A percentile compares a stretch with the other conserved stretches of the same genome.
Conservation (phyloP, 2,113 vertebrate genomes). For the Struthidea cinerea region DNA sequence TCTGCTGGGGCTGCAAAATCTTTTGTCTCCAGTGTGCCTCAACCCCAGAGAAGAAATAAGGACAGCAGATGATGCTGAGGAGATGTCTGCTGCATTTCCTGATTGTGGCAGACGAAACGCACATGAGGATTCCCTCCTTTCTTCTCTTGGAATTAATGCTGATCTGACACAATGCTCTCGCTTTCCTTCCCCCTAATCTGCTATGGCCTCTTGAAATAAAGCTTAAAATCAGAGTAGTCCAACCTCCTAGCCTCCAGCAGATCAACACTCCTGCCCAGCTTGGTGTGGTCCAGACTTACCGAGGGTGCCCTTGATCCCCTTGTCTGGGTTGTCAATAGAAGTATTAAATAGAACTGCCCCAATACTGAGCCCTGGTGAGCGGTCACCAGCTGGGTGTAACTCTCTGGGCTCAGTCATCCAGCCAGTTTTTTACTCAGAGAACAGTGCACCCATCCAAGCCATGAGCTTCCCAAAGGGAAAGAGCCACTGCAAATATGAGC, state of each 20-base stretch:
- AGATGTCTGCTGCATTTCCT: conserved; percentile 55
- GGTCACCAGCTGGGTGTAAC: background rate
- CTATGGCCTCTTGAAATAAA: background rate
- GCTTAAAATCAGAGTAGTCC: background rate
- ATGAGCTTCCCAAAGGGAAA: background rate
- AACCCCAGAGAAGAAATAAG: background rate
- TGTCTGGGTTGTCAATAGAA: background rate
- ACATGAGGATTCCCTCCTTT: background rate
- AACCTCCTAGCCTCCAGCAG: background rate
- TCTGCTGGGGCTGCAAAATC: conserved; percentile 56
- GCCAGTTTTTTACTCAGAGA: background rate
- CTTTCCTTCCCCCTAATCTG: background rate
- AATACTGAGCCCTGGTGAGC: background rate
- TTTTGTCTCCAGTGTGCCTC: background rate
- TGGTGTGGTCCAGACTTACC: background rate
- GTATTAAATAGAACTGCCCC: background rate
- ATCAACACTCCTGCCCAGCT: background rate
- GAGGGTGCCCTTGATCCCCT: accelerated
- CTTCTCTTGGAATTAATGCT: background rate
- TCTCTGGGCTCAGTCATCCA: background rate
- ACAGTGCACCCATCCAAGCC: background rate
- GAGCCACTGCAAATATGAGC: accelerated
- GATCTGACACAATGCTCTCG: background rate
- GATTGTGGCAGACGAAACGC: background rate
- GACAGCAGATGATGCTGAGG: conserved; percentile 45